Percentiles rank a stretch among this genome's conserved stretches.
Conservation (phyloP, 2,888 invertebrate species). For the Lithodes maja region DNA sequence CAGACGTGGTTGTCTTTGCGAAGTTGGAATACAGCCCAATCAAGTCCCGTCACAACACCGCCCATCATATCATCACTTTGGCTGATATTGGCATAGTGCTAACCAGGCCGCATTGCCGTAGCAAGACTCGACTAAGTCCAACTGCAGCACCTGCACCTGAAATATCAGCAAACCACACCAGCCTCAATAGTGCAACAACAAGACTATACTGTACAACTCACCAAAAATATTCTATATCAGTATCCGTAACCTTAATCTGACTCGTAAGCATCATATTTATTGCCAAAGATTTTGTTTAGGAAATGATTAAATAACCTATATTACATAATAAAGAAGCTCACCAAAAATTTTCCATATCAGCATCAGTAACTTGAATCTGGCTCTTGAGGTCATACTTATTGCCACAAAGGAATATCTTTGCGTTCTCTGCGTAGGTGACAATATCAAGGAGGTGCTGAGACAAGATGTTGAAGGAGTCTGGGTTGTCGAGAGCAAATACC, state of each 20-base stretch:
- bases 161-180: no score
- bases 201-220: conserved; percentile 74
- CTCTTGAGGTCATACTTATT: conserved; percentile 91
- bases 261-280: conserved; percentile 88
- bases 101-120: no score
- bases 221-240: conserved; percentile 92
- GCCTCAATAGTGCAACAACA: no score
- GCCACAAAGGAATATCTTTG: conserved; percentile 95
- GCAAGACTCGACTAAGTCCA: no score
- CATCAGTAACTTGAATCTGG: conserved; percentile 83
- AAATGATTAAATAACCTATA: no score
- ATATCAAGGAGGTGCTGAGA: conserved; percentile 95
- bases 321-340: conserved; percentile 74
- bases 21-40: no score
- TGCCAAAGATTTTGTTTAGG: conserved; percentile 82
- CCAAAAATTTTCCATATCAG: conserved; percentile 92
- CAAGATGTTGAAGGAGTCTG: conserved; percentile 92
- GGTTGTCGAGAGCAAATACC: conserved; percentile 92
- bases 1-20: no score
- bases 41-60: no score
- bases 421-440: conserved; percentile 94
- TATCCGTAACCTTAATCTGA: conserved; percentile 83
- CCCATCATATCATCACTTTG: no score
- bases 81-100: no score
- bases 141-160: no score